phyloP scores from a whole-genome alignment of 1,140 invertebrate genomes.

The Ridgeia piscesae region DNA sequence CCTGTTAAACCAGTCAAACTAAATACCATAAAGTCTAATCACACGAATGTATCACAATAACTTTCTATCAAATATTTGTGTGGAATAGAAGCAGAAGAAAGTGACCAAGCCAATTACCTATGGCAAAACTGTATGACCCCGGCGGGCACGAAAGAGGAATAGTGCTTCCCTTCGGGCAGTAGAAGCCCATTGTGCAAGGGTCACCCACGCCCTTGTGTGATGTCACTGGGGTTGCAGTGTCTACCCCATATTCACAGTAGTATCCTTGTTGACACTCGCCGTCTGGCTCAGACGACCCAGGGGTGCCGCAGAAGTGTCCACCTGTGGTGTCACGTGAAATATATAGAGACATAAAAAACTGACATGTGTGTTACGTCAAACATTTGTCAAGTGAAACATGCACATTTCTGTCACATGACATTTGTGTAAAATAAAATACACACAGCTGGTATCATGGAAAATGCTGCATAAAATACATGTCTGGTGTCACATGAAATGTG shows the following conservation, averaged over 20 bases:
- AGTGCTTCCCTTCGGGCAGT: slow-evolving; percentile 46
- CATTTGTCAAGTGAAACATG: background rate
- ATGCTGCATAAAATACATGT: too few relatives aligned
- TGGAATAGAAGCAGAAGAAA: background rate
- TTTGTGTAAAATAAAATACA: too few relatives aligned
- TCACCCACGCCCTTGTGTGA: slow-evolving; percentile 44
- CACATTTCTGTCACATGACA: background rate
- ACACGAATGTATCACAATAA: too few relatives aligned
- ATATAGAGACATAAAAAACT: background rate
- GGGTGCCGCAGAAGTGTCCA: slow-evolving; percentile 48
- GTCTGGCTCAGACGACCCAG: slow-evolving; percentile 42
- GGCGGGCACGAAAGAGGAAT: slow-evolving; percentile 40
- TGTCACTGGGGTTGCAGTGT: slow-evolving; percentile 46
- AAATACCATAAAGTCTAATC: too few relatives aligned
- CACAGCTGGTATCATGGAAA: too few relatives aligned
- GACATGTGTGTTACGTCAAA: background rate
- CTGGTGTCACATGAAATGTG: too few relatives aligned
- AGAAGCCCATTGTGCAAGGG: slow-evolving; percentile 47
- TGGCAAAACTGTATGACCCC: slow-evolving; percentile 43
- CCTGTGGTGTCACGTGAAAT: slow-evolving; percentile 31
- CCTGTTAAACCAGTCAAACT: too few relatives aligned
- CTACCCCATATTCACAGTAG: slow-evolving; percentile 52
- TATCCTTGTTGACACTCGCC: slow-evolving; percentile 46
- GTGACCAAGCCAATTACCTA: slow-evolving; percentile 32
- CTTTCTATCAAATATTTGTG: too few relatives aligned